Evolutionary conservation across 2,797 vertebrate genomes (phyloP).

Genomic region (Cottoperca gobio): DNA sequence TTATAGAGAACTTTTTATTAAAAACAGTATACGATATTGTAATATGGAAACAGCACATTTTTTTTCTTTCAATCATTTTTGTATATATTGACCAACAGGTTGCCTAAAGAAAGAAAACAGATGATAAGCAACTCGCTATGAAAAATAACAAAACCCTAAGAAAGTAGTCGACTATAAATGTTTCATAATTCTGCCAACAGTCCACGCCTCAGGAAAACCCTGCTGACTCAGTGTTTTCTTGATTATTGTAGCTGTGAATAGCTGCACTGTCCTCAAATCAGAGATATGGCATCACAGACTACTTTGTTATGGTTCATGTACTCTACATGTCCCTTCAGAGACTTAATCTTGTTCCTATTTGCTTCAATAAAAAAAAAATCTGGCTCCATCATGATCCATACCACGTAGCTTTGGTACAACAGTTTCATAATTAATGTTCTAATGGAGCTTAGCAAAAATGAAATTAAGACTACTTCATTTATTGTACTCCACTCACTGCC

Average conservation of each 20-base stretch:
- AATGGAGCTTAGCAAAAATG: neutral
- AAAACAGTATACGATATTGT: no score
- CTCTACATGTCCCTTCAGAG: neutral
- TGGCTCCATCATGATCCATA: neutral
- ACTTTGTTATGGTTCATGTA: neutral
- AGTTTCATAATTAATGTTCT: slow-evolving; percentile 10
- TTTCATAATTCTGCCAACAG: no score
- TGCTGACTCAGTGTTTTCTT: no score
- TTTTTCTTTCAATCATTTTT: no score
- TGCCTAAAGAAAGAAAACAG: no score
- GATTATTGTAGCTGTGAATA: neutral
- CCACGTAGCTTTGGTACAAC: neutral
- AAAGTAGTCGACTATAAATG: no score
- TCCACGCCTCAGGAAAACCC: no score
- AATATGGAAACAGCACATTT: no score
- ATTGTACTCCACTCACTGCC: neutral
- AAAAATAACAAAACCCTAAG: no score
- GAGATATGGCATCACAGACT: neutral
- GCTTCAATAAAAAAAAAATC: neutral
- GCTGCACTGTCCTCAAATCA: neutral
- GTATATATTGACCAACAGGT: no score
- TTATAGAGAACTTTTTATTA: no score
- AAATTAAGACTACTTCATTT: slow-evolving; percentile 5
- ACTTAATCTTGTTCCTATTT: neutral
- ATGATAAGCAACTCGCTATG: no score